Conservation (phyloP, 2,888 invertebrate genomes). For the Alcis repandata region DNA sequence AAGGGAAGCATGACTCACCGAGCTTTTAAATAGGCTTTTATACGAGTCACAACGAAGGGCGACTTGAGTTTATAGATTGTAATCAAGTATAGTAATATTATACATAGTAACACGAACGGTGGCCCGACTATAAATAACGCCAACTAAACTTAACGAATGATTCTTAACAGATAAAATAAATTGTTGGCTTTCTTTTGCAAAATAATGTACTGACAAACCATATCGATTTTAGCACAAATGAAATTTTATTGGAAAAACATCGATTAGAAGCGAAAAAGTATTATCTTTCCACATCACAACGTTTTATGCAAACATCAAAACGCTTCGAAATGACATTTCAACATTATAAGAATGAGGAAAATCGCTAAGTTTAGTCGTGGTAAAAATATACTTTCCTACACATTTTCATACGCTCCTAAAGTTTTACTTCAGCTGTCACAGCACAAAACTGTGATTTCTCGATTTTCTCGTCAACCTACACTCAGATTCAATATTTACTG, state of each 20-base stretch:
- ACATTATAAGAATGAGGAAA: neutral
- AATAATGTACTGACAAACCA: too few species aligned
- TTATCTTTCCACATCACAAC: neutral
- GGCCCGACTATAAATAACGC: neutral
- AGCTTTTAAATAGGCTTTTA: slow-evolving; percentile 36
- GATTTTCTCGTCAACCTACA: slow-evolving; percentile 3
- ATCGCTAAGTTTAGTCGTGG: neutral
- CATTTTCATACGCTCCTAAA: slow-evolving; percentile 5
- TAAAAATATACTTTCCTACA: neutral
- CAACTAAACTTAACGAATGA: neutral
- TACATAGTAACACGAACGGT: neutral
- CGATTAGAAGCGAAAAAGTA: neutral
- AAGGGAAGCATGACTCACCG: slow-evolving; percentile 34
- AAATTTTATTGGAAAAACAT: neutral
- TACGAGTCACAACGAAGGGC: slow-evolving; percentile 25
- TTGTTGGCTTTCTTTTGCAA: too few species aligned
- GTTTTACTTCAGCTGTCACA: slow-evolving; percentile 7
- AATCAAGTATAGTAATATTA: slow-evolving; percentile 20
- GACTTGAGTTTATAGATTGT: slow-evolving; percentile 17
- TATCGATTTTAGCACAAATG: too few species aligned
- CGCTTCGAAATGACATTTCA: neutral
- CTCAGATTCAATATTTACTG: slow-evolving; percentile 38
- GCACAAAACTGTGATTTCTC: slow-evolving; percentile 12
- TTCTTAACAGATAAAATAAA: neutral
- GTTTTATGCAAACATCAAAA: neutral